Base-by-base conservation (phyloP, 2,797 vertebrate species). In the Malurus leucopterus region DNA sequence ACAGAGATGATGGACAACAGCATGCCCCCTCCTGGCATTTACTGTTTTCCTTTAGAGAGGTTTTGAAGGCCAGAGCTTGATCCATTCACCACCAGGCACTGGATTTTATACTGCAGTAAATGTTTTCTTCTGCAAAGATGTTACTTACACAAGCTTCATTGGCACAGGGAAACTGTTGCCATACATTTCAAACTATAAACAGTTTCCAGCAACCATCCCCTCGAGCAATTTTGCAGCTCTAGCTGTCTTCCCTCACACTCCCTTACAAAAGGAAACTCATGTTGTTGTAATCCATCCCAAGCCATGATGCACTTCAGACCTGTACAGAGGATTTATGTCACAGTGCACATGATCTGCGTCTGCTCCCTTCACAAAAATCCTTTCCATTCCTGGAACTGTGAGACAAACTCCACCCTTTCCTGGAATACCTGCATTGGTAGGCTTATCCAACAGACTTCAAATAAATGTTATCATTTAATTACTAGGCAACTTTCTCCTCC, bases 391-490 rank as follows among this genome's bases (percentile, higher is more conserved):
- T 76, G 76, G 73, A 70, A 83, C 4, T 40, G 32, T n/a, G 70
- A 89, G 62, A 50, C 11, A 38, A 80, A 47, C 82, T 53, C 40
- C 53, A 43, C 75, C 59, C 62, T 85, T 90, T 87, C 88, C 86
- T 85, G 90, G 65, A 90, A 90, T 73, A 94, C 89, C 90, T 94
- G 82, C 57, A 11, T 19, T 44, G 36, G 68, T 57, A 94, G 68
- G 61, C 61, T 88, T 89, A 83, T n/a, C 55, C 82, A 63, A 57
- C 20, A 49, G 43, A 41, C 27, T 75, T 83, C 17, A 54, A 65
- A 70, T 34, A 90, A 82, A 72, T 40, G 63, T 40, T 73, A 71
- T 84, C 15, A 29, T 79, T 90, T 79, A 19, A 57, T 91, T 76
- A 38, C 70, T 21, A 79, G 53, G 81, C 50, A 81, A 91, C 78